Evolutionary conservation across 2,797 vertebrate species (phyloP).

Genomic region (Botia kubotai): DNA sequence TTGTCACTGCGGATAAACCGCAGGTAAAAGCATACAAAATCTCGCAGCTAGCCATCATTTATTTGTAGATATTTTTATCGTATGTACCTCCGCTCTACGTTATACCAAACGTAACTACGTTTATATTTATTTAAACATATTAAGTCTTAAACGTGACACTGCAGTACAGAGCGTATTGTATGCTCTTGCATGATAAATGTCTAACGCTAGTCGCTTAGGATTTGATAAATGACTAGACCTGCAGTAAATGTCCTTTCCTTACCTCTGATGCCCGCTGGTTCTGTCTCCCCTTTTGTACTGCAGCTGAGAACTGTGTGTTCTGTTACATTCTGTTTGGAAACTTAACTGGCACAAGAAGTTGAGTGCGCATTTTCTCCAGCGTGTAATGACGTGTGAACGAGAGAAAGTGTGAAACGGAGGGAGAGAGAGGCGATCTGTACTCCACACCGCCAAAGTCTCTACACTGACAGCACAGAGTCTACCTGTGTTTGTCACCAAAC

Average conservation of each 20-base stretch:
- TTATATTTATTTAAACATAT: too few species aligned
- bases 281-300: not conserved
- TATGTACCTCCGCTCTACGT: too few species aligned
- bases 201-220: too few species aligned
- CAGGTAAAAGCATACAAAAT: too few species aligned
- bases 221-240: not conserved
- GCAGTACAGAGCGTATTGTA: too few species aligned
- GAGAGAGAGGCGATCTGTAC: not conserved
- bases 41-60: too few species aligned
- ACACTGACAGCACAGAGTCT: constrained; percentile 51
- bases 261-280: constrained; percentile 19
- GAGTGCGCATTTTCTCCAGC: constrained; percentile 26
- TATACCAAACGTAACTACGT: too few species aligned
- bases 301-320: not conserved
- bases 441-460: not conserved
- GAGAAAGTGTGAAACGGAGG: not conserved
- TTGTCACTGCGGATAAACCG: too few species aligned
- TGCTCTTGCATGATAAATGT: too few species aligned
- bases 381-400: not conserved
- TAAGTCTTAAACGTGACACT: too few species aligned
- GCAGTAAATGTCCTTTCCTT: not conserved
- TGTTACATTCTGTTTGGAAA: constrained; percentile 62
- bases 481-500: constrained; percentile 36
- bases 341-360: constrained; percentile 34
- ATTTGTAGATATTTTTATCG: too few species aligned